phyloP scores from a whole-genome alignment of 1,140 invertebrate species.

The Anthonomus grandis region DNA sequence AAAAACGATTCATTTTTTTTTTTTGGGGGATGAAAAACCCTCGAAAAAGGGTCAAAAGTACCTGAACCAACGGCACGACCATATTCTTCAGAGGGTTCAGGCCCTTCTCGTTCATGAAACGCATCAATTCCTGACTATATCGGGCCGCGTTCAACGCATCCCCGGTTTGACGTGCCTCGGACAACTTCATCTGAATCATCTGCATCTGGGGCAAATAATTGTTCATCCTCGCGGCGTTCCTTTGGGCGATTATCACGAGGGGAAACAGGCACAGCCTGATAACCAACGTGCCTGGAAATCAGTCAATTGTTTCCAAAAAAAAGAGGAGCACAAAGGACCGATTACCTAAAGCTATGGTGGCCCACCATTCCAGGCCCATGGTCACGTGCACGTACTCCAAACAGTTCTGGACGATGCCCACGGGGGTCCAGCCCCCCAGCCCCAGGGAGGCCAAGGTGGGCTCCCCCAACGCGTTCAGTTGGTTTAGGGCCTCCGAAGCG shows the following conservation, averaged over 20 bases:
- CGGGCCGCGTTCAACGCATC: slow-evolving; percentile 63
- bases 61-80: slow-evolving; percentile 77
- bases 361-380: slow-evolving; percentile 86
- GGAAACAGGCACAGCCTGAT: slow-evolving; percentile 78
- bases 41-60: slow-evolving; percentile 34
- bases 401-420: slow-evolving; percentile 73
- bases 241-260: slow-evolving; percentile 74
- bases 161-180: slow-evolving; percentile 72
- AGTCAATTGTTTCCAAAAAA: neutral
- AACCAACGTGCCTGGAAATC: slow-evolving; percentile 66
- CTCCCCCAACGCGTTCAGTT: slow-evolving; percentile 62
- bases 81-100: slow-evolving; percentile 79
- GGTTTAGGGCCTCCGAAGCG: slow-evolving; percentile 47
- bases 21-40: neutral
- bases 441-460: slow-evolving; percentile 75
- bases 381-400: slow-evolving; percentile 80
- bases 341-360: slow-evolving; percentile 70
- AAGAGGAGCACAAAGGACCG: neutral
- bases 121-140: slow-evolving; percentile 69
- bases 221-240: slow-evolving; percentile 71
- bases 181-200: slow-evolving; percentile 74
- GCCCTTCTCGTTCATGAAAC: slow-evolving; percentile 77
- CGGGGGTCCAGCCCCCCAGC: slow-evolving; percentile 71
- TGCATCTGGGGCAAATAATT: slow-evolving; percentile 81
- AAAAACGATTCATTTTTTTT: slow-evolving; percentile 30